Base-by-base conservation (phyloP, 2,888 invertebrate species). In the Eumerus sabulonum region DNA sequence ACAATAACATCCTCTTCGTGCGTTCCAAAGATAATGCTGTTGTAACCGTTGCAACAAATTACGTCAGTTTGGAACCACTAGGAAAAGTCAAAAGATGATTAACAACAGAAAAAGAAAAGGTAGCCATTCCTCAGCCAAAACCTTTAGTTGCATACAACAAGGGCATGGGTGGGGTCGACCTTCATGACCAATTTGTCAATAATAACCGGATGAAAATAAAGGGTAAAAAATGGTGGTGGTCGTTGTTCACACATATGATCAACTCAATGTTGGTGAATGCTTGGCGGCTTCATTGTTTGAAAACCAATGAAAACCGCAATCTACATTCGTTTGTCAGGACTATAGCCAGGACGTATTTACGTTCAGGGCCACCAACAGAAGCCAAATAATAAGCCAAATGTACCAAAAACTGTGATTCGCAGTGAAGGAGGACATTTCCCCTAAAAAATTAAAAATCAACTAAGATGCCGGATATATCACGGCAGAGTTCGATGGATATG, bases 391-490 rank as follows among this genome's bases (percentile, higher is more conserved):
- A 66, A 74, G 54, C 66, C 47, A 27, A 50, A 53, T 54, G 60
- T 36, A 17, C 38, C n/a, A n/a, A n/a, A n/a, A n/a, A n/a, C n/a
- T n/a, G n/a, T n/a, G n/a, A n/a, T n/a, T n/a, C n/a, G n/a, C n/a
- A n/a, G n/a, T n/a, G 11, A 47, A 67, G 73, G 62, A 76, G 66
- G 40, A 48, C 57, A 77, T 63, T 79, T 70, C 53, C 71, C 57
- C 38, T 73, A 66, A 60, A 64, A 70, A 45, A 70, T 76, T 51
- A 18, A 50, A 53, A 73, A 81, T 16, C 66, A 38, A 47, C 50
- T 72, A 56, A 53, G 72, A 53, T 45, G 16, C 13, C 14, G 45
- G 53, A 48, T 68, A 47, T 82, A 64, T 38, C 64, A 77, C 44
- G n/a, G n/a, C n/a, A n/a, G n/a, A n/a, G n/a, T n/a, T n/a, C n/a